Base-by-base conservation (phyloP, 2,797 vertebrate genomes). In the Eidolon dupreanum region DNA sequence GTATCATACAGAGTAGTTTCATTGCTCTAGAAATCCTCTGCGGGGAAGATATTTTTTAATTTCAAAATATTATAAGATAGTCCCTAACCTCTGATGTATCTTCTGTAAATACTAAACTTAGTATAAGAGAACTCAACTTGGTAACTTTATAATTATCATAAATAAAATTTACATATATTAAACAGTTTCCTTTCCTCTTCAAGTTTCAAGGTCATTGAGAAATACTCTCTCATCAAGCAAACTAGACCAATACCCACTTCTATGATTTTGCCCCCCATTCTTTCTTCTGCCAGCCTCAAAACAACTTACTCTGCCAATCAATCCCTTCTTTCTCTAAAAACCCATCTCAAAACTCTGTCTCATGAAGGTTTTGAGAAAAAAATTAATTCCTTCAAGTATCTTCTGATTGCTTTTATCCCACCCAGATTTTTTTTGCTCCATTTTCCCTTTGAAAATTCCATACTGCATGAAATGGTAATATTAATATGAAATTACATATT, bases 301-400 rank as follows among this genome's bases (percentile, higher is more conserved):
- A 68, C 57, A 89, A 83, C 8, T 73, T 65, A 71, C 73, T 78
- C 88, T 89, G 46, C 28, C 10, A 19, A 8, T 63, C 19, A 85
- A 49, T 8, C 46, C n/a, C 59, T 65, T 73, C 57, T 88, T 63
- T 89, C 95, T 75, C 79, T 92, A 87, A 87, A 85, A 89, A 6
- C 3, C 36, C 59, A 65, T 24, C 31, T 88, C 73, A 86, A 55
- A 70, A 38, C 36, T 81, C 15, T 28, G 43, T 19, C 51, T 93
- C 79, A 49, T n/a, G 81, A 16, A 51, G 31, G 41, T 74, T 82
- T 4, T 8, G n/a, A 70, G 17, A 46, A 92, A 68, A 78, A 78
- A 74, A 55, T 43, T 53, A 82, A 73, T 26, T 36, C 4, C 28
- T 63, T 12, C 38, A 55, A 71, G 36, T 78, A 71, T n/a, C 36